These are phyloP conservation scores for Numida meleagris DNA, from an alignment of 2,113 vertebrate species.

Conservation along the genomic window DNA sequence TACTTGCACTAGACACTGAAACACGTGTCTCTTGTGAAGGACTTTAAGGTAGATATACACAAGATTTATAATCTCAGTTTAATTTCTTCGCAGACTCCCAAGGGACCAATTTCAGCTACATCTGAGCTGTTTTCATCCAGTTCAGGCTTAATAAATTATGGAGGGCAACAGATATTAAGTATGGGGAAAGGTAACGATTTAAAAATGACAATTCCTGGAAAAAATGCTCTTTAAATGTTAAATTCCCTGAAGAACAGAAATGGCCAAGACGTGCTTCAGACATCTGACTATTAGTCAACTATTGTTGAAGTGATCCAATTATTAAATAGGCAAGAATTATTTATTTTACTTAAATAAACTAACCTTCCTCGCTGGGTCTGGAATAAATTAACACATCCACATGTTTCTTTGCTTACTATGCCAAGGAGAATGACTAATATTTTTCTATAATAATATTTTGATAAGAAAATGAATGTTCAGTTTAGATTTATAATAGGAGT, in stretches of 20 bases:
- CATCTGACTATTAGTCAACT: constrained; percentile 66
- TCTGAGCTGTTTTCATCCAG: not conserved
- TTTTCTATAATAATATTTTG: constrained; percentile 66
- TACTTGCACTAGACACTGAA: not conserved
- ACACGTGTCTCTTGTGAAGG: not conserved
- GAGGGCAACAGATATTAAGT: not conserved
- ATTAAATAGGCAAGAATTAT: constrained; percentile 60
- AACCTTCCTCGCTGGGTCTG: constrained; percentile 33
- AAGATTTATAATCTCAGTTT: not conserved
- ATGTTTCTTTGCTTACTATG: constrained; percentile 60
- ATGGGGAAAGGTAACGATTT: constrained; percentile 51
- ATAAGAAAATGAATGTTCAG: constrained; percentile 57
- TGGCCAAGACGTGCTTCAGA: constrained; percentile 34
- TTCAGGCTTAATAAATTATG: not conserved
- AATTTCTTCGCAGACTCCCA: constrained; percentile 10
- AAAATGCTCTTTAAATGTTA: not conserved
- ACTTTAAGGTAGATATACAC: not conserved
- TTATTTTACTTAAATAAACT: constrained; percentile 62
- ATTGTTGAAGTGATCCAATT: constrained; percentile 62
- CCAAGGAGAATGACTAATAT: constrained; percentile 63
- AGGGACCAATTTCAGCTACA: constrained; percentile 1
- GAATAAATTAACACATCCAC: constrained; percentile 62
- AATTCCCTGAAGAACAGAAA: constrained; percentile 43
- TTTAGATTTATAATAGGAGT: constrained; percentile 54
- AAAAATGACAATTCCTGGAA: constrained; percentile 7